Evolutionary conservation across 2,888 invertebrate species (phyloP), one percentile per base, ranked within the genome.

Genomic region (Heteropelma amictum): DNA sequence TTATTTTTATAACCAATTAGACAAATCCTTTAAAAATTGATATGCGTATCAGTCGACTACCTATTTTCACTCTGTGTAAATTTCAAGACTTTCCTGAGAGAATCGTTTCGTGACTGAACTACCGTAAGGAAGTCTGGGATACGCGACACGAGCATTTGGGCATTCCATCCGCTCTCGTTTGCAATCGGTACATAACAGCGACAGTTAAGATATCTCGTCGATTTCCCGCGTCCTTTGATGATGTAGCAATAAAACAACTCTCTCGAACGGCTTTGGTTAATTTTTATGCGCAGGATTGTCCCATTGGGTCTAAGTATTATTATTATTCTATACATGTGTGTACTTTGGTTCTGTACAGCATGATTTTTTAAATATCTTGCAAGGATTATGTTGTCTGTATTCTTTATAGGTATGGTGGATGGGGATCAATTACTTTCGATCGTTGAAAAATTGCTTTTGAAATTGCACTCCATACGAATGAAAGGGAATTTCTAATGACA

Each of bases 91-190:
- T n/a, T n/a, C n/a, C n/a, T n/a, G n/a, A n/a, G n/a, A n/a, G n/a
- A 33, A 38, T 23, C 64, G 33, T 28, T 65, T 28, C 60, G 51
- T 19, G 38, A 56, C 28, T 63, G 63, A 49, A 56, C 63, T 38
- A 60, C 47, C 60, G 60, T 74, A 65, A 67, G 71, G 56, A 71
- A 75, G 63, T 67, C 71, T 70, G 74, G 65, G 60, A 74, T 74
- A 71, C 75, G 54, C 70, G 75, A 67, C 75, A 71, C 49, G 30
- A 35, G 67, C 33, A 68, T 56, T 49, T 54, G 56, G 64, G 45
- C 63, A 61, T 64, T 70, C 61, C 67, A 40, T 61, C 47, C 51
- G 45, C 33, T 56, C 60, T 65, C 65, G 38, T 42, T 61, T 54
- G 54, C 61, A 68, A 61, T 72, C 67, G 67, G 72, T 61, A 68